Base-by-base conservation (phyloP, 2,888 invertebrate species). In the Papilio protenor region DNA sequence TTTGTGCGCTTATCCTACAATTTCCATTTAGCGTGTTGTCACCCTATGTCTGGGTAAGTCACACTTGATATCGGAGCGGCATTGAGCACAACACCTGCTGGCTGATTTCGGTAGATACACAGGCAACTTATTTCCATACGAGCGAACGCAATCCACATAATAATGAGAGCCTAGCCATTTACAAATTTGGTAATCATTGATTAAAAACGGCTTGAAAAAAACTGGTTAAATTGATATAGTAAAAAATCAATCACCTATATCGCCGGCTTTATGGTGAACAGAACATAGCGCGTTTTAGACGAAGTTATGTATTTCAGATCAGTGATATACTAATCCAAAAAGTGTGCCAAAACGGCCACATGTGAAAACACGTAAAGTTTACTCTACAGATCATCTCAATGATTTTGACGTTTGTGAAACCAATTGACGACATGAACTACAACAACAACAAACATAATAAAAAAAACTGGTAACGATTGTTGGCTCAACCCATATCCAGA, bases 71-170 rank as follows among this genome's bases (percentile, higher is more conserved):
- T 27, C 59, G 21, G 49, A 40, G 64, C 75, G 78, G 57, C 78
- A 78, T 75, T 78, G 73, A 78, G 47, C 33, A 49, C 78, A 72
- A 75, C 72, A 78, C 78, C 78, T 78, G 78, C 75, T 59, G 59
- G 52, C 75, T 72, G 72, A 75, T 57, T 71, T 78, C 23, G 55
- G 52, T 73, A 72, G 59, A 75, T 75, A 75, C 61, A 21, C 61
- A 70, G 47, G 57, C 69, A 73, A 55, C 70, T 75, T 61, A 77
- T 77, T 77, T 77, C 49, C 77, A 73, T 77, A 77, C 66, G 69
- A 74, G 14, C 74, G 18, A 73, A 77, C 69, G 47, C 59, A 70
- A 2, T 49, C 52, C 18, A 72, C 52, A 64, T 72, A 76, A 72
- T 72, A 45, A 59, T 59, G 12, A 55, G 55, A 52, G 6, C 5